Percentiles rank a stretch among this genome's conserved stretches.
phyloP scores from a whole-genome alignment of 2,113 vertebrate species.

The Gallinago jamesoni region DNA sequence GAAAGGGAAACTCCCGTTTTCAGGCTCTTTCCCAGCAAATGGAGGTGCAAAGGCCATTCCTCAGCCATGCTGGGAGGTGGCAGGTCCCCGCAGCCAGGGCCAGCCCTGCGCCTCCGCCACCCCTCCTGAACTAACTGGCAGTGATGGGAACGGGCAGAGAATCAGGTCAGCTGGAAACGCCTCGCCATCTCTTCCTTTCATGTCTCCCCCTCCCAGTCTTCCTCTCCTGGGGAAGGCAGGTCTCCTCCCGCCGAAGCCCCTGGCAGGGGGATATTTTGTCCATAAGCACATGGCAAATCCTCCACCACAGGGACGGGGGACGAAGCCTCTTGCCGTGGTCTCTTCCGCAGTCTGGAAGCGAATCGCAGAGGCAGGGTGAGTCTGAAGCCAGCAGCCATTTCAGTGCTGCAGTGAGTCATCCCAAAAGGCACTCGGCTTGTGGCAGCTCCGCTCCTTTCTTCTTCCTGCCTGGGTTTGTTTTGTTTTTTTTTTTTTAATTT shows the following conservation, averaged over 20 bases:
- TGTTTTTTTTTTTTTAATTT: not conserved
- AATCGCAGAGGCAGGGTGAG: conserved; percentile 27
- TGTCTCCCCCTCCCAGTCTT: not conserved
- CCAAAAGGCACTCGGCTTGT: conserved; percentile 28
- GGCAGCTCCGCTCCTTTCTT: conserved; percentile 42
- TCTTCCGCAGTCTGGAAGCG: not conserved
- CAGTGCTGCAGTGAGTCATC: conserved; percentile 61
- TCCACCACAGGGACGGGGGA: accelerated
- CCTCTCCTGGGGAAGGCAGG: not conserved
- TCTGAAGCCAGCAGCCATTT: conserved; percentile 62
- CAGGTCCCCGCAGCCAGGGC: accelerated
- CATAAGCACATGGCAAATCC: not conserved
- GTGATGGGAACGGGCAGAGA: not conserved
- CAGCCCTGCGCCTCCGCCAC: accelerated
- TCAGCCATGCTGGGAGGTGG: accelerated
- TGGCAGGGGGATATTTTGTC: not conserved
- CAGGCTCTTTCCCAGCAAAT: not conserved
- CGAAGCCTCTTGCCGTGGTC: not conserved
- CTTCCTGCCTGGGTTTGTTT: not conserved
- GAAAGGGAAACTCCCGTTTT: not conserved
- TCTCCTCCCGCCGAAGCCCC: accelerated
- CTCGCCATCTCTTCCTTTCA: conserved; percentile 16
- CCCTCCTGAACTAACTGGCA: not conserved
- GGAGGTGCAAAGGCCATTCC: not conserved
- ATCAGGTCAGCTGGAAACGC: conserved; percentile 66